Conservation (phyloP, 1,140 invertebrate species). For the Drosophila dunni region DNA sequence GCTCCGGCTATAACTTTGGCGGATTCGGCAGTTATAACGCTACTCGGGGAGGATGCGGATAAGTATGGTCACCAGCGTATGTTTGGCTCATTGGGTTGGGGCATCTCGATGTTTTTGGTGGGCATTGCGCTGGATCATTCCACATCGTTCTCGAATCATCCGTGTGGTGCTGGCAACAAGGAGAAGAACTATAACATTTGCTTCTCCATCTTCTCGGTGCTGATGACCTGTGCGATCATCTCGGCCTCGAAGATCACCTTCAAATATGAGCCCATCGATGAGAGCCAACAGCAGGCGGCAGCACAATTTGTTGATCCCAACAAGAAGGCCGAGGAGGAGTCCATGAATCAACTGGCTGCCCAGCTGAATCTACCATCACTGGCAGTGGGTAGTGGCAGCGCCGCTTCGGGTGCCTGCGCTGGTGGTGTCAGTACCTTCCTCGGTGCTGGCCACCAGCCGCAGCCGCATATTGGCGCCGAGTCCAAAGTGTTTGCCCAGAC, state of each 20-base stretch:
- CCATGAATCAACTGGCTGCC: slow-evolving; percentile 92
- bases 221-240: slow-evolving; percentile 97
- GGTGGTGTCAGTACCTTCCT: slow-evolving; percentile 84
- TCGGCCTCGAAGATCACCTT: slow-evolving; percentile 95
- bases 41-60: slow-evolving; percentile 96
- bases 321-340: slow-evolving; percentile 88
- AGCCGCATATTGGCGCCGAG: slow-evolving; percentile 88
- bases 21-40: slow-evolving; percentile 95
- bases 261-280: slow-evolving; percentile 88
- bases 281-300: slow-evolving; percentile 64
- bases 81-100: slow-evolving; percentile 99
- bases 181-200: slow-evolving; percentile 99
- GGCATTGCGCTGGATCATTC: slow-evolving; percentile 99
- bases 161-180: slow-evolving; percentile 93
- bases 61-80: slow-evolving; percentile 98
- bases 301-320: slow-evolving; percentile 81
- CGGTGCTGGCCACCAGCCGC: slow-evolving; percentile 76
- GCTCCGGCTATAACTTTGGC: slow-evolving; percentile 99
- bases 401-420: slow-evolving; percentile 64
- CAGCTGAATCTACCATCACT: slow-evolving; percentile 92
- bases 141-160: slow-evolving; percentile 94
- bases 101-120: slow-evolving; percentile 98
- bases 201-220: slow-evolving; percentile 98
- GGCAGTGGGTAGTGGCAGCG: slow-evolving; percentile 82
- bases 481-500: slow-evolving; percentile 97